Evolutionary conservation across 1,140 invertebrate species (phyloP), one percentile per base, ranked within the genome.

Genomic region (Polyergus mexicanus): DNA sequence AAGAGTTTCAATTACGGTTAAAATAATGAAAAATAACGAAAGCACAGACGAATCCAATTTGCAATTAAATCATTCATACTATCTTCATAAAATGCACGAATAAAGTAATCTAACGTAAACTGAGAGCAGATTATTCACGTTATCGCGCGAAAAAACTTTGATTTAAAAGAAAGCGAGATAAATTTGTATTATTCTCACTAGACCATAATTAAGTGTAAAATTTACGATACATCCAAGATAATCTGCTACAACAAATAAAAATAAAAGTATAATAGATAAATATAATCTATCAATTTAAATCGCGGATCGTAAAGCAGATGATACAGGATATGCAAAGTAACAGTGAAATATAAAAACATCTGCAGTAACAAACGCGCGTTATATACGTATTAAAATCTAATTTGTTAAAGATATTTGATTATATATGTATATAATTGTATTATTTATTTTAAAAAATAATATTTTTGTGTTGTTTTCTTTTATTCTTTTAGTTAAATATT

Each of bases 21-120:
- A 72, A 83, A 83, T 74, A 83, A 62, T 83, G 78, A 83, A 74
- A 83, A 83, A 72, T 60, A 74, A 72, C 25, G 60, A 80, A 68
- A 85, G 19, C 35, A 28, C 51, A 8, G 13, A 3, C 44, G 35
- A 28, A 68, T 80, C 35, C 62, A 85, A 80, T 85, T 77, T 60
- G 84, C 51, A 81, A 78, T 80, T 66, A 85, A 85, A 85, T 85
- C 63, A 38, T 32, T 85, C 51, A 68, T 68, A 63, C 63, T 47
- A 58, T 80, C 63, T 66, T 38, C 51, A 66, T 77, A 35, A 78
- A 85, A 77, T 47, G 75, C 75, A 66, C 38, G 75, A 80, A 80
- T 69, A 54, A 80, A 69, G 54, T 78, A 60, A 78, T 85, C 35
- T 77, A 65, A 66, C 62, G 63, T 85, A 85, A 66, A 56, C 83